Base-by-base conservation (phyloP, 2,113 vertebrate species). In the Lynx canadensis region DNA sequence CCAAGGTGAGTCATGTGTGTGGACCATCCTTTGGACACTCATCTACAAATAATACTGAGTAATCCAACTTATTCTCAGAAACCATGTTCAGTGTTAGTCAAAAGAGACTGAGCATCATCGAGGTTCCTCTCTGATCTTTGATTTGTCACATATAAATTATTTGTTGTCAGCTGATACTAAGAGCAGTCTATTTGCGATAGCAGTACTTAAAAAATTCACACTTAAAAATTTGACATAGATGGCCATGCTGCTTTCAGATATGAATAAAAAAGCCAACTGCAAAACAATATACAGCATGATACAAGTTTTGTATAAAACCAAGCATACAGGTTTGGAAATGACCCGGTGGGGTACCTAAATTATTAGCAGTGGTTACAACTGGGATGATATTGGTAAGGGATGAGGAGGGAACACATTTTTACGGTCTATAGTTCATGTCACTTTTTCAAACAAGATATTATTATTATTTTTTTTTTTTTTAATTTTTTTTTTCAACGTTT, bases 181-280 rank as follows among this genome's bases (percentile, higher is more conserved):
- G n/a, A 85, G n/a, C n/a, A n/a, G 45, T 94, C 60, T 52, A 38
- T 73, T 71, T 52, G n/a, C 0, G 0, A 50, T 9, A 85, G 78
- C 7, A 33, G 16, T 69, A 85, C 41, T 93, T 96, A 88, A 27
- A 7, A 96, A 91, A 48, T 78, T 96, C 8, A 94, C 5, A 92
- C 18, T 93, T 89, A 84, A 68, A 82, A 52, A 48, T 91, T 88
- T 96, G 57, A 84, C 45, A 92, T 89, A 55, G 60, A 48, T 73
- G 63, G 57, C n/a, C 14, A 38, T 0, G 8, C 57, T 60, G 66
- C n/a, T 80, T 94, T 92, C 50, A 89, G 92, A 89, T 79, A 69
- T 79, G 50, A 94, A 52, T 87, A 48, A 81, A 96, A 93, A 81
- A 19, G 57, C 21, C 71, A 91, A 81, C 1, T 69, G 36, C 21